Evolutionary conservation across 2,113 vertebrate genomes (phyloP).

Genomic region (Vulpes vulpes): DNA sequence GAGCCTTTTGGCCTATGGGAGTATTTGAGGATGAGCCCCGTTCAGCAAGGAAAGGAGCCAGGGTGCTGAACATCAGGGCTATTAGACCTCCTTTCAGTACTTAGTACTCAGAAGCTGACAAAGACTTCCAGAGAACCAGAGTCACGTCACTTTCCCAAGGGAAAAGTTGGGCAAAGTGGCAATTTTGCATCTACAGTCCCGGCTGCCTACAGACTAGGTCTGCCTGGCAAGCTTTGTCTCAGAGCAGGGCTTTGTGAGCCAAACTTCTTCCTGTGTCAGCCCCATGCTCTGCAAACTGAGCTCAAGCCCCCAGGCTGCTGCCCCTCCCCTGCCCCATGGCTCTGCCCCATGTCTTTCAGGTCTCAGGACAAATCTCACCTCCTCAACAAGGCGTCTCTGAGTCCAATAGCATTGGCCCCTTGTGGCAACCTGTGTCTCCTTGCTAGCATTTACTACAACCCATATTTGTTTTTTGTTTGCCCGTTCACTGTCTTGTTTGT

Average conservation of each 20-base stretch:
- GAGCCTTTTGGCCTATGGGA: not conserved
- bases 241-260: not conserved
- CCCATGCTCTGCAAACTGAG: rapidly evolving
- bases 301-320: not conserved
- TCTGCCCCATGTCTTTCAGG: not conserved
- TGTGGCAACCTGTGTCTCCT: not conserved
- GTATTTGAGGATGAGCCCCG: not conserved
- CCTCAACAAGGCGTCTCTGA: not conserved
- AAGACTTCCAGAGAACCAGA: not conserved
- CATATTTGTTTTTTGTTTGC: not conserved
- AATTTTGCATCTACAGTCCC: not conserved
- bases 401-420: not conserved
- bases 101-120: not conserved
- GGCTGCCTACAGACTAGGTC: not conserved
- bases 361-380: not conserved
- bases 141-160: not conserved
- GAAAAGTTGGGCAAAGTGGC: rapidly evolving
- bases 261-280: not conserved
- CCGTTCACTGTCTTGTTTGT: not conserved
- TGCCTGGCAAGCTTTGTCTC: rapidly evolving
- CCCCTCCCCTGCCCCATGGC: not conserved
- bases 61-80: not conserved
- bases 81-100: not conserved
- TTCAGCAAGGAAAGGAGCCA: not conserved
- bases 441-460: not conserved